phyloP scores from a whole-genome alignment of 2,888 invertebrate species.

The Tuta absoluta region DNA sequence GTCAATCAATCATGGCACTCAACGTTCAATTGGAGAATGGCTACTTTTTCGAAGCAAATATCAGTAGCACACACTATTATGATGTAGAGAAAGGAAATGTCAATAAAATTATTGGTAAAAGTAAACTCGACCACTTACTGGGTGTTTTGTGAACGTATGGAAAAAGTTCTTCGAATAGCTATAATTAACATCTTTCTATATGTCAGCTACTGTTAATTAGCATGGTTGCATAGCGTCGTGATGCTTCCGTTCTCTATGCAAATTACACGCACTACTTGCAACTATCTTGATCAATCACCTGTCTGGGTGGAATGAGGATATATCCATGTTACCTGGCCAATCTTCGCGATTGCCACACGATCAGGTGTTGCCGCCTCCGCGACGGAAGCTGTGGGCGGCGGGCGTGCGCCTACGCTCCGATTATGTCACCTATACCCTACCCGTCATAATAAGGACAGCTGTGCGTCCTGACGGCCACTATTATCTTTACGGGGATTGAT shows the following conservation, averaged over 20 bases:
- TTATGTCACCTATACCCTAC: conserved; percentile 72
- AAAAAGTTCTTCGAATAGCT: not conserved
- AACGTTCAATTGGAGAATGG: conserved; percentile 41
- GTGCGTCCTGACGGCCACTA: conserved; percentile 46
- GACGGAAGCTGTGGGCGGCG: conserved; percentile 76
- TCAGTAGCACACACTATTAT: conserved; percentile 9
- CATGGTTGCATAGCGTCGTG: not conserved
- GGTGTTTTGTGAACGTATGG: not conserved
- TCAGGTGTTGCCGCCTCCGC: conserved; percentile 71
- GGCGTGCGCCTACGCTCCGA: conserved; percentile 66
- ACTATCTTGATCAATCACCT: conserved; percentile 9
- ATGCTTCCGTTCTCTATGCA: not conserved
- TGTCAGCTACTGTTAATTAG: conserved; percentile 6
- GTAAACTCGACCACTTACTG: not conserved
- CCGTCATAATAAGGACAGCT: conserved; percentile 69
- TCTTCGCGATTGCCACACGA: conserved; percentile 51
- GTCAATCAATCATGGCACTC: conserved; percentile 57
- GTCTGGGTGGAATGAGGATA: not conserved
- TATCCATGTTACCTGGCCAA: conserved; percentile 32
- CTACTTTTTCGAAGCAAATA: conserved; percentile 19
- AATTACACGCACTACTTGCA: not conserved
- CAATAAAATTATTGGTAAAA: not conserved
- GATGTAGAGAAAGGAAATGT: not conserved
- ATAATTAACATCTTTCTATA: not conserved
- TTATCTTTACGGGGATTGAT: conserved; percentile 40